A percentile compares a stretch with the other conserved stretches of the same genome.
phyloP scores from a whole-genome alignment of 2,888 invertebrate species.

The Dugesia japonica region DNA sequence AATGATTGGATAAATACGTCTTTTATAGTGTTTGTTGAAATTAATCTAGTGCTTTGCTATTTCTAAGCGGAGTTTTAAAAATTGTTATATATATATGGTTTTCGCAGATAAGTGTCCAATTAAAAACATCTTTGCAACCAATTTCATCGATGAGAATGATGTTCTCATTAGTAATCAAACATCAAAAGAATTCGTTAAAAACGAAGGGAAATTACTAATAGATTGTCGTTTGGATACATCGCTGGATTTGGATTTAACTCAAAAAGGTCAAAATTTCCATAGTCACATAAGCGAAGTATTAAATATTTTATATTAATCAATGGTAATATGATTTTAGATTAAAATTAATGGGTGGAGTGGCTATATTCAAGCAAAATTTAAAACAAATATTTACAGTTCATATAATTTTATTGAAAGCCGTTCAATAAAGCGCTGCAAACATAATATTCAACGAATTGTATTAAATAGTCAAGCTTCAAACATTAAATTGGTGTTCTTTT shows the following conservation, averaged over 20 bases:
- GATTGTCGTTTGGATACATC: background rate
- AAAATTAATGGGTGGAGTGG: background rate
- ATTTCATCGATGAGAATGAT: background rate
- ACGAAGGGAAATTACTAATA: background rate
- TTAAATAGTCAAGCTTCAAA: background rate
- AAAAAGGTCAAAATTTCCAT: background rate
- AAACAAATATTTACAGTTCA: background rate
- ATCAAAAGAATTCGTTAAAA: background rate
- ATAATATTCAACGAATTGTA: background rate
- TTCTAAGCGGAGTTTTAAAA: no score
- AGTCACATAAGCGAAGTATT: background rate
- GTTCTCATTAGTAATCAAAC: background rate
- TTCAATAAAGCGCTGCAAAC: background rate
- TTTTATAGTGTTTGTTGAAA: no score
- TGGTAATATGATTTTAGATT: background rate
- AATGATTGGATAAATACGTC: no score
- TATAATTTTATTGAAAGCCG: background rate
- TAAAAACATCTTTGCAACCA: background rate
- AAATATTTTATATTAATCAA: background rate
- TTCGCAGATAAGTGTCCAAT: background rate
- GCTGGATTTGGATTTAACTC: background rate
- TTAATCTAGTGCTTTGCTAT: no score
- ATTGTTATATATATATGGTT: no score
- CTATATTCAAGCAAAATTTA: constrained; percentile 6
- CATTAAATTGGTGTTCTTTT: background rate